Percentiles rank a stretch among this genome's conserved stretches.
Evolutionary conservation across 2,113 vertebrate species (phyloP).

Genomic region (Tylochromis polylepis): DNA sequence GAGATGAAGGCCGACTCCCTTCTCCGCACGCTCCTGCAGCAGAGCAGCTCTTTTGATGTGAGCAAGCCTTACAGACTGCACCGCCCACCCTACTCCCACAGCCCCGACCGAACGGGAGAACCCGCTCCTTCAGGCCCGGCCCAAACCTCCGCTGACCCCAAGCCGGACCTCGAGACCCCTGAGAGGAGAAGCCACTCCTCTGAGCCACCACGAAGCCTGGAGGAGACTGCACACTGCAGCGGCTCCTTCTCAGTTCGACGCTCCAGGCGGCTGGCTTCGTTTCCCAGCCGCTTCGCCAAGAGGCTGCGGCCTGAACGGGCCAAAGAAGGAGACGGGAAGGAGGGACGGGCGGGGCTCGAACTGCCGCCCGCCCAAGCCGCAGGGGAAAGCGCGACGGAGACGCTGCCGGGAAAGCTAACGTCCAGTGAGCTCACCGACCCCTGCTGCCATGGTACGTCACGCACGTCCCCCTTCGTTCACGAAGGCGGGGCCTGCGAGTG

Average conservation of each 20-base stretch:
- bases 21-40: conserved; percentile 86
- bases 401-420: conserved; percentile 20
- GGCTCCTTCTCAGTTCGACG: conserved; percentile 79
- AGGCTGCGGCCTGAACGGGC: conserved; percentile 52
- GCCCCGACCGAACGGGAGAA: conserved; percentile 19
- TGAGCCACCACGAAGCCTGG: conserved; percentile 55
- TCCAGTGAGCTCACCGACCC: conserved; percentile 1
- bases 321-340: conserved; percentile 11
- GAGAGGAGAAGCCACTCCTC: conserved; percentile 15
- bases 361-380: conserved; percentile 36
- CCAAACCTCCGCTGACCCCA: neutral
- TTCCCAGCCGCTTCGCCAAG: conserved; percentile 76
- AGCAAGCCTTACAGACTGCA: conserved; percentile 94
- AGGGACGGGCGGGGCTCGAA: conserved; percentile 37
- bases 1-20: conserved; percentile 79
- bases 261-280: conserved; percentile 85
- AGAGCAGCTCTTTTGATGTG: conserved; percentile 84
- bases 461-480: neutral
- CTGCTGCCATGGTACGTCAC: conserved; percentile 54
- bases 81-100: conserved; percentile 81
- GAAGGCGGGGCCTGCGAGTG: neutral
- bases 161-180: conserved; percentile 21
- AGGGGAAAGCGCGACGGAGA: conserved; percentile 22
- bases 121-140: neutral
- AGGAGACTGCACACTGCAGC: conserved; percentile 45